Evolutionary conservation across 2,888 invertebrate genomes (phyloP).

Genomic region (Cyrtodaria siliqua): DNA sequence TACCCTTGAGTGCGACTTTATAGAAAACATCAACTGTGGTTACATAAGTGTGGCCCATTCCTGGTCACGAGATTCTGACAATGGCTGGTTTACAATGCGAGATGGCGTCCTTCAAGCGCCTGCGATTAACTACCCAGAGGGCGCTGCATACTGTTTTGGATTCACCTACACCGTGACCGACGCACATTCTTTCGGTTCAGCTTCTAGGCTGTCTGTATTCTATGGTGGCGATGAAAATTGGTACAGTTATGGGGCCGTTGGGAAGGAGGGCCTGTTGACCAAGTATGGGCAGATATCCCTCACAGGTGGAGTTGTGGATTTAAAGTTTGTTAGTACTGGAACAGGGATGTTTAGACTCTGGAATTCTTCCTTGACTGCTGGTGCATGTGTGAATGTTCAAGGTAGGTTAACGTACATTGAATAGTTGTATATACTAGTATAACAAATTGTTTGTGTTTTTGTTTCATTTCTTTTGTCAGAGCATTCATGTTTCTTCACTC

Average conservation of each 20-base stretch:
- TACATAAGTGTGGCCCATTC: slow-evolving; percentile 6
- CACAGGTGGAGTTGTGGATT: not conserved
- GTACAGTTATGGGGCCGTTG: not conserved
- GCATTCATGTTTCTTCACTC: no score
- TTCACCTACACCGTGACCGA: slow-evolving; percentile 5
- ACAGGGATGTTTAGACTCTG: slow-evolving; percentile 4
- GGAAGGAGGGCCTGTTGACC: not conserved
- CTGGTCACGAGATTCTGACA: not conserved
- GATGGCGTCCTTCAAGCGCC: not conserved
- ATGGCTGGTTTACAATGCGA: not conserved
- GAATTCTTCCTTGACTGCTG: not conserved
- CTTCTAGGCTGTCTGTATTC: not conserved
- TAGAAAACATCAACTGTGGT: not conserved
- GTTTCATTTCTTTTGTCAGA: no score
- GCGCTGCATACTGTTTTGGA: slow-evolving; percentile 7
- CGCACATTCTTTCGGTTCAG: not conserved
- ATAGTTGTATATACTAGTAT: no score
- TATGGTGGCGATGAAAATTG: slow-evolving; percentile 6
- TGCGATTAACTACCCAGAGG: not conserved
- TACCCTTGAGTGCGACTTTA: slow-evolving; percentile 4
- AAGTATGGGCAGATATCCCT: slow-evolving; percentile 5
- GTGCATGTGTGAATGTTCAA: slow-evolving; percentile 2
- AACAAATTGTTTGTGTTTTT: no score
- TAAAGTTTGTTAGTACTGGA: slow-evolving; percentile 12
- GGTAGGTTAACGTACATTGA: no score